Base-by-base conservation (phyloP, 2,797 vertebrate species). In the Karalla daura region DNA sequence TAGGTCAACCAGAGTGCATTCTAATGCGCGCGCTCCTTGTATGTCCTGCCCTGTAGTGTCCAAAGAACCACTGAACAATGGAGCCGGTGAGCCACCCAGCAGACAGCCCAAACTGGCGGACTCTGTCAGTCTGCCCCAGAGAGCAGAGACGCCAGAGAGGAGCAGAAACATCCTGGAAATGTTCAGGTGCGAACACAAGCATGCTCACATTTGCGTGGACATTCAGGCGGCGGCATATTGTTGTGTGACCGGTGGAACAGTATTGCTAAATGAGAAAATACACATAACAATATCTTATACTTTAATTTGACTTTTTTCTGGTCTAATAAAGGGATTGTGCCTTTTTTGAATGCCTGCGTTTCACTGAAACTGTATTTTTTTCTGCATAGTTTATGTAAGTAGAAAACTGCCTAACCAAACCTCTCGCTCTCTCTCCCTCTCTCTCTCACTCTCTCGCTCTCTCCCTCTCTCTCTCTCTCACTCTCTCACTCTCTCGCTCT, bases 171-270 rank as follows among this genome's bases (percentile, higher is more conserved):
- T 70, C 24, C 45, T 71, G 44, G 71, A 23, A 7, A 81, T 53
- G 17, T 63, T 71, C 76, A 93, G 91, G 93, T 93, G 61, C 28
- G 80, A 32, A 44, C 2, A 3, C 0, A 0, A 7, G 18, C 32
- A 7, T 62, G 0, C 10, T 23, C 21, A 4, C 3, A 5, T 52
- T 28, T 33, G 23, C 14, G 21, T 20, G 10, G 14, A 41, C 9
- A n/a, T 9, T 9, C 23, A 11, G n/a, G n/a, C n/a, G n/a, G n/a
- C 3, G 15, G 15, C 3, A 35, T 20, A n/a, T 27, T 21, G n/a
- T 23, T n/a, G 0, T 27, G 27, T 17, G n/a, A 30, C 27, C 28
- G 11, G 11, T 36, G 21, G 1, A 9, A 13, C 5, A 4, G 45
- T 43, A 3, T 35, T 40, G 14, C 28, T 40, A 18, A 21, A 18